Conservation (phyloP, 2,888 invertebrate genomes). For the Galerucella pusilla region DNA sequence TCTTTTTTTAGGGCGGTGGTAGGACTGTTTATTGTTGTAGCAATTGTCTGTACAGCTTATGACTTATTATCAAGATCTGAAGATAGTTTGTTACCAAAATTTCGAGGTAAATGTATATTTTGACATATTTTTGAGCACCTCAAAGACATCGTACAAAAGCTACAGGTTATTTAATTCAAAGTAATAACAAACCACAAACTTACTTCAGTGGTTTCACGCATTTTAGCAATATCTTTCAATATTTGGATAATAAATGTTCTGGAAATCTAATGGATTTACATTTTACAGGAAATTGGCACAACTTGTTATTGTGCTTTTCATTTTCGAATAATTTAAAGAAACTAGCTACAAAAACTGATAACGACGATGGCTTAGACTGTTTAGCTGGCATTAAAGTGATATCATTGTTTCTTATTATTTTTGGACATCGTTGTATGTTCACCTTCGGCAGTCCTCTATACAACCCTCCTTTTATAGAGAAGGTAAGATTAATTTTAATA, state of each 20-base stretch:
- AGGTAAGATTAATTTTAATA: slow-evolving; percentile 43
- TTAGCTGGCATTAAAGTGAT: slow-evolving; percentile 54
- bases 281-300: slow-evolving; percentile 39
- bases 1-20: slow-evolving; percentile 34
- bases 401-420: slow-evolving; percentile 55
- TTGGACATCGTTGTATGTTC: slow-evolving; percentile 58
- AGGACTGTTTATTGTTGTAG: slow-evolving; percentile 37
- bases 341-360: slow-evolving; percentile 38
- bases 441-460: slow-evolving; percentile 52
- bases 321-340: slow-evolving; percentile 51
- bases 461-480: slow-evolving; percentile 54
- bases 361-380: slow-evolving; percentile 49
- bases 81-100: slow-evolving; percentile 40
- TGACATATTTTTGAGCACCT: too few species aligned
- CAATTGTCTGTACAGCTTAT: slow-evolving; percentile 49
- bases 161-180: too few species aligned
- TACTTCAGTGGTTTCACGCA: too few species aligned
- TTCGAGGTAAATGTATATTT: slow-evolving; percentile 38
- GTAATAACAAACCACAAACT: too few species aligned
- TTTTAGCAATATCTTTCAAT: too few species aligned
- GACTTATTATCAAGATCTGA: slow-evolving; percentile 44
- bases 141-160: too few species aligned
- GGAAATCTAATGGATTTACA: neutral
- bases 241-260: too few species aligned
- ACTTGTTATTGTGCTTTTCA: slow-evolving; percentile 41